Base-by-base conservation (phyloP, 2,888 invertebrate species). In the Agrochola lychnidis region DNA sequence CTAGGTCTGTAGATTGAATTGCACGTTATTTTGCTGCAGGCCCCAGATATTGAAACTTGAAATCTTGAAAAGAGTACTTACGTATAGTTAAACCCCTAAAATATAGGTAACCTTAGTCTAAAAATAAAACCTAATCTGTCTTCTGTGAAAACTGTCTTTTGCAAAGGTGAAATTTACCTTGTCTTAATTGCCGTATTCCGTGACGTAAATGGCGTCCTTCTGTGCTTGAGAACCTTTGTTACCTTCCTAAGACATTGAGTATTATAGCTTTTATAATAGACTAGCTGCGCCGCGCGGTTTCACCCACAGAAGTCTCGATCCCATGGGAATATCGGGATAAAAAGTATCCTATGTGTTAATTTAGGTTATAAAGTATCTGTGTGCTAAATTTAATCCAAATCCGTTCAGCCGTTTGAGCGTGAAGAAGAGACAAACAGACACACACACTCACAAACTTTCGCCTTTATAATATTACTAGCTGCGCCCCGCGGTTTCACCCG, bases 111-210 rank as follows among this genome's bases (percentile, higher is more conserved):
- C 4, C 36, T 10, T 51, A 36, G 16, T 51, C 36, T 56, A 56
- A 57, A 56, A 40, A 40, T 69, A 69, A 40, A 12, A 66, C 19
- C 19, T 14, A 25, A 30, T 62, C 22, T 14, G 19, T 12, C 45
- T 45, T 25, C 19, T 25, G 25, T 45, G 45, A 45, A 66, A 19
- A 19, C 25, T 45, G 25, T 59, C 71, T 40, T 59, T 45, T 48
- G 16, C 9, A 22, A 36, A 51, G 19, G n/a, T 57, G n/a, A 45
- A 57, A 70, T 56, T 45, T 16, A 40, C 59, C 71, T 73, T 40
- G 73, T 40, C 57, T 25, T 73, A 70, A 70, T 70, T 57, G 57
- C 71, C 25, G 48, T 59, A 70, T 73, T 45, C 57, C 73, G 70
- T 73, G 57, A 48, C 71, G 40, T 25, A 59, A 73, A 67, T 25